Conservation (phyloP, 1,140 invertebrate species). For the Caenorhabditis brenneri region DNA sequence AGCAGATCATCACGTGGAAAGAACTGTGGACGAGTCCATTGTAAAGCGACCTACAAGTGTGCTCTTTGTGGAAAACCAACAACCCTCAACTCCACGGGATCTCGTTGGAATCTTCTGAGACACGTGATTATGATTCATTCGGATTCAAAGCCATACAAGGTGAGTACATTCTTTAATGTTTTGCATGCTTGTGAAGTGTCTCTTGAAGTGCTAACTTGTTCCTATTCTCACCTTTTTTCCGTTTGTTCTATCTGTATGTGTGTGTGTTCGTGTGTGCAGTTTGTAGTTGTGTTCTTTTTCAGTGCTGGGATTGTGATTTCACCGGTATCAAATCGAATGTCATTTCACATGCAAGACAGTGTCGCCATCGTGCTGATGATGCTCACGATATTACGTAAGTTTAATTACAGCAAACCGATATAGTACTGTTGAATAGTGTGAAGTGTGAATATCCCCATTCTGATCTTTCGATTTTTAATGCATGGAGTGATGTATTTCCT, state of each 20-base stretch:
- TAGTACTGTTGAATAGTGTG: neutral
- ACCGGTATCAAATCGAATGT: constrained; percentile 50
- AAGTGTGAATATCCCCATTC: neutral
- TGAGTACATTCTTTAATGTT: neutral
- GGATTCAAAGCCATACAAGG: constrained; percentile 46
- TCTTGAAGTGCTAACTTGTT: neutral
- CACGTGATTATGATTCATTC: constrained; percentile 53
- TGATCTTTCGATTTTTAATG: neutral
- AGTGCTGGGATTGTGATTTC: constrained; percentile 52
- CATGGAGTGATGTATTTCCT: constrained; percentile 9
- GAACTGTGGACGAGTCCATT: constrained; percentile 49
- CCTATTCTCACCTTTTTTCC: neutral
- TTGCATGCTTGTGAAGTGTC: neutral
- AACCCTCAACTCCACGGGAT: constrained; percentile 49
- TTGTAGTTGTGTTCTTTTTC: constrained; percentile 36
- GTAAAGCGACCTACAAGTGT: constrained; percentile 51
- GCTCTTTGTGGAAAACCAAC: constrained; percentile 50
- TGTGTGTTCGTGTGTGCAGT: constrained; percentile 9
- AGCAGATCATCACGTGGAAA: constrained; percentile 43
- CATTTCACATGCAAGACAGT: constrained; percentile 47
- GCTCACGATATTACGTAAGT: constrained; percentile 50
- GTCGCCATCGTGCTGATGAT: constrained; percentile 37
- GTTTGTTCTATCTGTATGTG: neutral
- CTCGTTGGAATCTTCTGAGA: constrained; percentile 45
- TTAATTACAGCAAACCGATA: neutral